Evolutionary conservation across 2,888 invertebrate species (phyloP).

Genomic region (Dyspetes luteomarginatus): DNA sequence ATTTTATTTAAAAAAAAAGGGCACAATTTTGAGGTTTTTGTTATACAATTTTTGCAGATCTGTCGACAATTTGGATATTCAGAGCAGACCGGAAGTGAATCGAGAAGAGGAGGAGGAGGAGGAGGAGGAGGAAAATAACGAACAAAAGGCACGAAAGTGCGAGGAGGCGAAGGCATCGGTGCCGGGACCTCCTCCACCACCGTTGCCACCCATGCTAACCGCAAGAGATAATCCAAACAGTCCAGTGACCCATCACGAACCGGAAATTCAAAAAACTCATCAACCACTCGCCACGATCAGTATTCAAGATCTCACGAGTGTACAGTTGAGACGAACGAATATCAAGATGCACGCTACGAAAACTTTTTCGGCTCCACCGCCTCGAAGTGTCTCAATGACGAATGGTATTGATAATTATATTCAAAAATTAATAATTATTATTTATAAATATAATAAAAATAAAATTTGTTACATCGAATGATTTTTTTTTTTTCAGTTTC

Average conservation of each 20-base stretch:
- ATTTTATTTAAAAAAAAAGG: too few relatives aligned
- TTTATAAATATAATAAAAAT: too few relatives aligned
- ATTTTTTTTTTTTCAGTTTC: constrained; percentile 79
- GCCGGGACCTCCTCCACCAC: constrained; percentile 85
- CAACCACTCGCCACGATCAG: constrained; percentile 95
- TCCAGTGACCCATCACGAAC: constrained; percentile 76
- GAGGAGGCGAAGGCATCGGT: constrained; percentile 67
- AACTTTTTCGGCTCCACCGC: constrained; percentile 92
- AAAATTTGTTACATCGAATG: neutral
- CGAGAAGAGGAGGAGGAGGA: constrained; percentile 58
- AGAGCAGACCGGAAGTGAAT: constrained; percentile 72
- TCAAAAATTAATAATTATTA: too few relatives aligned
- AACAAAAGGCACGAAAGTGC: constrained; percentile 56
- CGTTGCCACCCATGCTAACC: constrained; percentile 79
- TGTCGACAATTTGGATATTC: constrained; percentile 82
- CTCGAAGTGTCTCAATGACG: constrained; percentile 89
- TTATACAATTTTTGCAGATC: constrained; percentile 72
- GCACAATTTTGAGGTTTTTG: neutral
- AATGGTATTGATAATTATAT: constrained; percentile 74
- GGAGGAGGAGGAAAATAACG: constrained; percentile 63
- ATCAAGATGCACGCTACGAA: constrained; percentile 89
- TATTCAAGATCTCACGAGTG: constrained; percentile 93
- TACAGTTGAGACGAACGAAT: constrained; percentile 90
- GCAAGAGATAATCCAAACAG: constrained; percentile 42
- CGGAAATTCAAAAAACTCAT: constrained; percentile 84